phyloP scores from a whole-genome alignment of 2,888 invertebrate genomes.

The Cataglyphis albicans region DNA sequence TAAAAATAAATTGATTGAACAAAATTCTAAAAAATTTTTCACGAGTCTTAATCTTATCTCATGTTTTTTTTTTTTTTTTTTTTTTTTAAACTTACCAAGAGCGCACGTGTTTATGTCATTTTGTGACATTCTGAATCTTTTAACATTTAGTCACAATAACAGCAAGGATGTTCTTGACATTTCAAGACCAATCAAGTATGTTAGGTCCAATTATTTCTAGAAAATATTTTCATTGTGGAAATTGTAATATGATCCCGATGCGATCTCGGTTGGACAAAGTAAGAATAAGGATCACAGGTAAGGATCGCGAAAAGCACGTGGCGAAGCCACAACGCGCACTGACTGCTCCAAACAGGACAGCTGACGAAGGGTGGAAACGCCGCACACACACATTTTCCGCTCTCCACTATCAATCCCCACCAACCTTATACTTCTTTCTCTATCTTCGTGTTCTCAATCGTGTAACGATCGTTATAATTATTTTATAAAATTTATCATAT shows the following conservation, averaged over 20 bases:
- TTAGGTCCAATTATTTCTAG: neutral
- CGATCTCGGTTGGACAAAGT: neutral
- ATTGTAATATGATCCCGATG: neutral
- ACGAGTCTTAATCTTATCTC: neutral
- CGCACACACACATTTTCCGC: constrained; percentile 53
- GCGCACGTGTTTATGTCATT: neutral
- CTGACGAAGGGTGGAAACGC: constrained; percentile 80
- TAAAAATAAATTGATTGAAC: neutral
- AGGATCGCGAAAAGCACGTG: constrained; percentile 81
- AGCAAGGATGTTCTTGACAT: neutral
- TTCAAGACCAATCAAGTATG: neutral
- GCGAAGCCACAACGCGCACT: constrained; percentile 83
- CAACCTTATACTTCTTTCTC: constrained; percentile 29
- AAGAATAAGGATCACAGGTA: neutral
- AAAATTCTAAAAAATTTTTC: neutral
- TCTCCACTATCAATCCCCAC: constrained; percentile 59
- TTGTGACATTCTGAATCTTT: neutral
- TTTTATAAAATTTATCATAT: neutral
- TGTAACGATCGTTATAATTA: constrained; percentile 2
- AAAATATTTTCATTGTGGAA: neutral
- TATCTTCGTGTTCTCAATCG: constrained; percentile 26
- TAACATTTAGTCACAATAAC: neutral
- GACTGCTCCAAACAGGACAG: constrained; percentile 80
- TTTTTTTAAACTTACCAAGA: constrained; percentile 23
- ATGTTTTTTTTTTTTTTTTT: neutral